Percentiles rank a stretch among this genome's conserved stretches.
These are phyloP conservation scores for Carassius auratus DNA, from an alignment of 2,113 vertebrate species.

Conservation along the genomic window DNA sequence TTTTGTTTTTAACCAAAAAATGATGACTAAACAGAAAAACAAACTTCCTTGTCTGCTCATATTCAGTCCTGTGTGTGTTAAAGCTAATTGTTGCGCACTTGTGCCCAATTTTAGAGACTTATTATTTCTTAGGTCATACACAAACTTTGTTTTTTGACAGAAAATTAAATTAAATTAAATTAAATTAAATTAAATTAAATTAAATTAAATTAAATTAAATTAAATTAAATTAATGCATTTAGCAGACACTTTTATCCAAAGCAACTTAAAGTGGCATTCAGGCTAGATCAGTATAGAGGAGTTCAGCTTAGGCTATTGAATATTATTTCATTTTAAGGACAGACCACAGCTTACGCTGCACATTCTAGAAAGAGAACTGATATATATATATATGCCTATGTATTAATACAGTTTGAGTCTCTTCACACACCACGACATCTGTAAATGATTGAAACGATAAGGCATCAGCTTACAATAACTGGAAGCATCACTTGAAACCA, in stretches of 20 bases:
- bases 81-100: background rate
- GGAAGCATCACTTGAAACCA: background rate
- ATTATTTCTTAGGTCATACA: background rate
- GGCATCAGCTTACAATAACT: background rate
- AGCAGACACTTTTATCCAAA: too few relatives aligned
- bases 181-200: too few relatives aligned
- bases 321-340: background rate
- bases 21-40: background rate
- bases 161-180: too few relatives aligned
- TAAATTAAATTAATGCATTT: too few relatives aligned
- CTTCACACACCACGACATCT: conserved; percentile 7
- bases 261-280: too few relatives aligned
- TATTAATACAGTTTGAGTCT: background rate
- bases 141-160: background rate
- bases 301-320: background rate
- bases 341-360: background rate
- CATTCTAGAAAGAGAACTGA: background rate
- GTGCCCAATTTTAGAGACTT: background rate
- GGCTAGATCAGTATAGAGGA: background rate
- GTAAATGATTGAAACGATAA: background rate
- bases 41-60: background rate
- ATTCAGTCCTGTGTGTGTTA: background rate
- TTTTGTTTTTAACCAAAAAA: background rate
- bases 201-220: too few relatives aligned
- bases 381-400: background rate